Conservation (phyloP, 2,113 vertebrate species). For the Pungitius pungitius region DNA sequence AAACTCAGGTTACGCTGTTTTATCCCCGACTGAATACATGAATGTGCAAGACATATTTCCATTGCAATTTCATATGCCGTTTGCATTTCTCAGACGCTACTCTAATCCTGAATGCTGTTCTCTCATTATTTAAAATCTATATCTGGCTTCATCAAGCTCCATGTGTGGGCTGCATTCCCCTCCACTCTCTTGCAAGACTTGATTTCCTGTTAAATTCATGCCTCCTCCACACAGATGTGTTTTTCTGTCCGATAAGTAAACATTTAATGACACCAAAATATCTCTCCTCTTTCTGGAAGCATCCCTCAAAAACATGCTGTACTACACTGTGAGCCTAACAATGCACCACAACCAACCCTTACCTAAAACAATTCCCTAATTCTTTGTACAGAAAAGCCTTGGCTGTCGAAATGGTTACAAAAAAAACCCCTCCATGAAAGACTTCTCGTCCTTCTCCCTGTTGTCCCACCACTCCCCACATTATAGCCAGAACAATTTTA, state of each 20-base stretch:
- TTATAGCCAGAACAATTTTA: conserved; percentile 46
- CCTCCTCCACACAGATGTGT: conserved; percentile 22
- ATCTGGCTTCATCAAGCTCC: conserved; percentile 13
- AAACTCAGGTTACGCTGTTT: conserved; percentile 21
- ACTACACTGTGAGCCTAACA: conserved; percentile 17
- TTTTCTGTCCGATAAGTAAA: conserved; percentile 14
- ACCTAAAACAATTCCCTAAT: conserved; percentile 16
- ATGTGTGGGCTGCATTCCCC: background rate
- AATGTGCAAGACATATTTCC: background rate
- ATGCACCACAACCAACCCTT: conserved; percentile 19
- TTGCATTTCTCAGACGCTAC: conserved; percentile 2
- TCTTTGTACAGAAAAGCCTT: conserved; percentile 36
- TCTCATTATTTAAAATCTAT: conserved; percentile 5
- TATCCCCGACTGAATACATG: background rate
- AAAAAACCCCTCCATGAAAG: conserved; percentile 52
- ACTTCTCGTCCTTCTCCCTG: conserved; percentile 41
- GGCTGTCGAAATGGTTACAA: conserved; percentile 66
- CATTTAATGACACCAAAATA: conserved; percentile 11
- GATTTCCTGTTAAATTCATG: conserved; percentile 3
- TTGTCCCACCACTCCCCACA: conserved; percentile 38
- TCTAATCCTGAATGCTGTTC: background rate
- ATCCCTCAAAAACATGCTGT: conserved; percentile 5
- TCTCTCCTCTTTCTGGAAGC: background rate
- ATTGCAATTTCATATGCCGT: background rate
- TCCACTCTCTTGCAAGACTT: background rate